Conservation (phyloP, 2,797 vertebrate genomes). For the Falco biarmicus region DNA sequence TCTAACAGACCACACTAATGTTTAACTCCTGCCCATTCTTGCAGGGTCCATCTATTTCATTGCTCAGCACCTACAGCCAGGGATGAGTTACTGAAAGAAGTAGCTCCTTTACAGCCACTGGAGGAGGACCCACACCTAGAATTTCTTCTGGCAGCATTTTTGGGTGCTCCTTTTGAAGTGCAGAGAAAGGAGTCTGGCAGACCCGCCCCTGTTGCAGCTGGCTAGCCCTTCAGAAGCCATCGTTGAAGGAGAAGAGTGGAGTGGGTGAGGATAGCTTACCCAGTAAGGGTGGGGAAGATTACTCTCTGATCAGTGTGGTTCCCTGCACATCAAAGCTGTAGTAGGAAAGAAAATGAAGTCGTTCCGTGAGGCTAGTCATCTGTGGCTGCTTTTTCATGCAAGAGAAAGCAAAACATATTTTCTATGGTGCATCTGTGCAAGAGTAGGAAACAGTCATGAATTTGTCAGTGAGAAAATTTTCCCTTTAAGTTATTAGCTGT, state of each 20-base stretch:
- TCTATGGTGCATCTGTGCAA: neutral
- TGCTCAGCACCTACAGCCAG: neutral
- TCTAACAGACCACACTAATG: fast-evolving
- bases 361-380: neutral
- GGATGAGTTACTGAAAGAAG: neutral
- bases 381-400: neutral
- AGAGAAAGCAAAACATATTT: neutral
- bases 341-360: neutral
- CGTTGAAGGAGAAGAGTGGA: fast-evolving
- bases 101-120: neutral
- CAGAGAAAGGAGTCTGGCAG: neutral
- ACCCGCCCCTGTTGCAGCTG: neutral
- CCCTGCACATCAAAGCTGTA: neutral
- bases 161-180: neutral
- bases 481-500: neutral
- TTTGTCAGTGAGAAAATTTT: neutral
- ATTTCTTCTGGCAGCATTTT: neutral
- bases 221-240: neutral
- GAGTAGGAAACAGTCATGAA: neutral
- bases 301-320: neutral
- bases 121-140: neutral
- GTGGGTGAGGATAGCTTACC: fast-evolving
- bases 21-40: neutral
- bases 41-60: fast-evolving
- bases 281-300: neutral